Evolutionary conservation across 2,888 invertebrate genomes (phyloP), one percentile per base, ranked within the genome.

Genomic region (Dioctria linearis): DNA sequence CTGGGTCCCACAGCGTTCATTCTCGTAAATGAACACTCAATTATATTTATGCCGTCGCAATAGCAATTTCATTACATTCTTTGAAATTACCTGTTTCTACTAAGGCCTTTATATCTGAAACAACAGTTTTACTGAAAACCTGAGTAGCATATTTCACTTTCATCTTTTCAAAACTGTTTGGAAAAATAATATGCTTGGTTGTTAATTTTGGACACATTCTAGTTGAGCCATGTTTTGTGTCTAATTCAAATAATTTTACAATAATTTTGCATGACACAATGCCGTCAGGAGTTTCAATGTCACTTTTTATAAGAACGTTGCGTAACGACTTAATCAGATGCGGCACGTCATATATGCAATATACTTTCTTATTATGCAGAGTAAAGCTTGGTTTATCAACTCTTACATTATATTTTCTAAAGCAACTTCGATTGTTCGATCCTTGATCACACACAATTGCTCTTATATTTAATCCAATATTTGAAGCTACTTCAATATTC

Each of bases 251-350:
- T 5, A 66, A 43, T 13, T 66, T 46, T 5, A 6, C 9, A 25
- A 66, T 66, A 39, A 66, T 5, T 2, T 9, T 13, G 43, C 66
- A 43, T 13, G 46, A 40, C 13, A 66, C 66, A n/a, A 4, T 54
- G n/a, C 46, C 66, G 8, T 66, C 42, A n/a, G 66, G 42, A 66
- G 66, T 66, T 43, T 66, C 66, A 13, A 43, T 66, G 42, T 42
- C 4, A 11, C 5, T 9, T 37, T 25, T 63, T 6, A 63, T 40
- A 3, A 63, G 25, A 9, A 13, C 5, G 5, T 25, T 63, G n/a
- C 63, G n/a, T 37, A 63, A 63, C 0, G 3, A 63, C 3, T 63
- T 63, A 39, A 63, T 63, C 37, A 63, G 37, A 39, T 63, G 63
- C 11, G 4, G n/a, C 5, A 40, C 5, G 39, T 40, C 4, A 65